Evolutionary conservation across 2,797 vertebrate genomes (phyloP).

Genomic region (Smutsia gigantea): DNA sequence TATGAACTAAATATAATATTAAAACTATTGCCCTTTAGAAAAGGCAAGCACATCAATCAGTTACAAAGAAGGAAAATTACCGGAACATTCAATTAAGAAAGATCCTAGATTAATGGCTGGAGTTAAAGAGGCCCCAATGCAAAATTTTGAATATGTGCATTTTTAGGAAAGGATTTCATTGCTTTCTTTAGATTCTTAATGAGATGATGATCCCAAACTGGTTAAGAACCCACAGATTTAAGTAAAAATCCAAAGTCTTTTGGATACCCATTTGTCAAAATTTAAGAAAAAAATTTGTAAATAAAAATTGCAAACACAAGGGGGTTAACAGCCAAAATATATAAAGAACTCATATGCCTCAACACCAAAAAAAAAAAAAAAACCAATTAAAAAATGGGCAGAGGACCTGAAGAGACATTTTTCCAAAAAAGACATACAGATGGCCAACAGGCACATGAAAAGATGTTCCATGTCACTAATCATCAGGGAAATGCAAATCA

Average conservation of each 20-base stretch:
- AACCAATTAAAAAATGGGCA: too few relatives aligned
- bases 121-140: background rate
- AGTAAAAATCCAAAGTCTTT: constrained; percentile 38
- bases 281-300: constrained; percentile 32
- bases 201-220: background rate
- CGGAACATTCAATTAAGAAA: constrained; percentile 1
- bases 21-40: background rate
- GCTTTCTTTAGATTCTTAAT: constrained; percentile 44
- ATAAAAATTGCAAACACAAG: background rate
- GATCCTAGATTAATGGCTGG: background rate
- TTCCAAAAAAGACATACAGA: too few relatives aligned
- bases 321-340: too few relatives aligned
- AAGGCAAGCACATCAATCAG: background rate
- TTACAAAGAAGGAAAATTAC: background rate
- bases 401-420: too few relatives aligned
- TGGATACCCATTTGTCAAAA: constrained; percentile 30
- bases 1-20: background rate
- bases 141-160: background rate
- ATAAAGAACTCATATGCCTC: too few relatives aligned
- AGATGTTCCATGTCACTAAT: too few relatives aligned
- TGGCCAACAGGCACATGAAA: too few relatives aligned
- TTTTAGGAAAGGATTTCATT: constrained; percentile 17
- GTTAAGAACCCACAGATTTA: constrained; percentile 17
- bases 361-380: too few relatives aligned
- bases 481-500: too few relatives aligned